Base-by-base conservation (phyloP, 2,888 invertebrate genomes). In the Siphonodentalium dalli region DNA sequence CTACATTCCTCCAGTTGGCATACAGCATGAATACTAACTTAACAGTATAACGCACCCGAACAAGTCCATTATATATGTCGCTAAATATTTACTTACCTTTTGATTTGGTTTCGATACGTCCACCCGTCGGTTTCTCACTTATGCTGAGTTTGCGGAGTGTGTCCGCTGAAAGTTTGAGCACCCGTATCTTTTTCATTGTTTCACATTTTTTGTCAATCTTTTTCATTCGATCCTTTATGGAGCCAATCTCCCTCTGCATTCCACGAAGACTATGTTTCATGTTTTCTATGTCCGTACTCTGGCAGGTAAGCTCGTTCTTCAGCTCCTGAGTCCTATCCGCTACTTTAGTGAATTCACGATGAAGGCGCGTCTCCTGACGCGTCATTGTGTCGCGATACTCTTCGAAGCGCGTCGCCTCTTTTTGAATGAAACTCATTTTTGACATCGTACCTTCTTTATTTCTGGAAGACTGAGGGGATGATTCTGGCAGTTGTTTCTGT, bases 151-250 rank as follows among this genome's bases (percentile, higher is more conserved):
- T 71, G 38, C 70, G 64, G 18, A 74, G 43, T 4, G 72, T 72
- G 41, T 72, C 69, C 0, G 75, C 60, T 2, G 72, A 69, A 21
- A 72, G 59, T 45, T 75, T 74, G 18, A 71, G 49, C 18, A 71
- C 62, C 28, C 75, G 48, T 15, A 77, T 67, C 28, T 66, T 66
- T 51, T 72, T 72, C 57, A 77, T 59, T 6, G 69, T 54, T 2
- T 53, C 44, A 18, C 56, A 66, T 47, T 69, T 66, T 21, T 61
- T 49, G 8, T 75, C 73, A 18, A 72, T 54, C 20, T 46, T 54
- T 1, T 61, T 46, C 18, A 70, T 54, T 20, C 68, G 51, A n/a
- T 71, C 69, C 28, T 65, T 46, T 41, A 71, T 61, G 11, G 64
- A 64, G 31, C 57, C 62, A 3, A 67, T 48, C 39, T 72, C 68